Evolutionary conservation across 2,113 vertebrate genomes (phyloP).

Genomic region (Hemichromis elongatus): DNA sequence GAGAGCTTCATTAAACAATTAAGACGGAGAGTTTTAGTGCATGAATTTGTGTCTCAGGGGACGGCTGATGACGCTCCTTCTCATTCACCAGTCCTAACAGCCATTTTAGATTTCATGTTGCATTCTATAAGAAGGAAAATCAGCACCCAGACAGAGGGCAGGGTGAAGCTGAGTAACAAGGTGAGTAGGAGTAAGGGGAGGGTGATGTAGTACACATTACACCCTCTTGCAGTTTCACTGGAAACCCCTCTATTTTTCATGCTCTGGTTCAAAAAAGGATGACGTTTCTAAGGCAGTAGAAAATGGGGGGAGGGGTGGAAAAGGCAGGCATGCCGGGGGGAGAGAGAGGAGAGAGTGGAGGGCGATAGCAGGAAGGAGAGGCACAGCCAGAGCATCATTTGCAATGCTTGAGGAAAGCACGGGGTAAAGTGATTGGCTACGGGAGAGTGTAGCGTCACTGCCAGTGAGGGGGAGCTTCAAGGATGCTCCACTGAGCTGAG

Average conservation of each 20-base stretch:
- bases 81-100: conserved; percentile 48
- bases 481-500: conserved; percentile 51
- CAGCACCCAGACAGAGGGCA: neutral
- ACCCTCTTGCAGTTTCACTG: conserved; percentile 20
- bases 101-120: conserved; percentile 66
- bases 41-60: conserved; percentile 8
- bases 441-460: conserved; percentile 46
- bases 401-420: conserved; percentile 44
- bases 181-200: neutral
- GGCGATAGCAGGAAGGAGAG: conserved; percentile 30
- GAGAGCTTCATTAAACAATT: neutral
- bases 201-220: neutral
- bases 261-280: conserved; percentile 44
- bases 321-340: conserved; percentile 43
- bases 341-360: conserved; percentile 37
- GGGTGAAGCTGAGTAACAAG: neutral
- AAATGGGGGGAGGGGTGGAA: conserved; percentile 71
- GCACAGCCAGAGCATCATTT: conserved; percentile 55
- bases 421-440: conserved; percentile 66
- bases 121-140: neutral
- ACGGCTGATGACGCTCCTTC: conserved; percentile 3
- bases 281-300: conserved; percentile 59
- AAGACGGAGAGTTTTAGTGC: neutral
- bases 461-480: conserved; percentile 57
- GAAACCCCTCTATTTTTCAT: conserved; percentile 56